Conservation (phyloP, 1,140 invertebrate species). For the Hyphantria cunea region DNA sequence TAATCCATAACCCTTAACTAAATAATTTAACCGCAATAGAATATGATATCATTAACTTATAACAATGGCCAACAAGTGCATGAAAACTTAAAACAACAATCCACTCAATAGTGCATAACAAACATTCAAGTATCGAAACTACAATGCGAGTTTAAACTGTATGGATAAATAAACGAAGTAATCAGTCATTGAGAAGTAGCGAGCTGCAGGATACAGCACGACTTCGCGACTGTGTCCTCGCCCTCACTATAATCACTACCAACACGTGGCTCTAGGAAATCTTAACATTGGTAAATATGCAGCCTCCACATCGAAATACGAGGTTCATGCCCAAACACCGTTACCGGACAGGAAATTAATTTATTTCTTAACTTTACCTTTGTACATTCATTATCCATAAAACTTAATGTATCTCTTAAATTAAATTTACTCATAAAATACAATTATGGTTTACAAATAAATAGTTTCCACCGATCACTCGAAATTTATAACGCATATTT, state of each 20-base stretch:
- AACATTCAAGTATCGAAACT: conserved; percentile 52
- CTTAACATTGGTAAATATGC: conserved; percentile 19
- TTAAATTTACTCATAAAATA: conserved; percentile 30
- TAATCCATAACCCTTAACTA: conserved; percentile 72
- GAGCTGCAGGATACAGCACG: no score
- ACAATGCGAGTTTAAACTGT: conserved; percentile 22
- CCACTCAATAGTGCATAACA: conserved; percentile 70
- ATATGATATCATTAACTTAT: conserved; percentile 49
- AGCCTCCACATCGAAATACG: conserved; percentile 22
- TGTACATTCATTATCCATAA: conserved; percentile 44
- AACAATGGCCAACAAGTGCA: conserved; percentile 73
- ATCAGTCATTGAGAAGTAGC: conserved; percentile 21
- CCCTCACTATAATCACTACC: conserved; percentile 8
- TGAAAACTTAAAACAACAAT: conserved; percentile 64
- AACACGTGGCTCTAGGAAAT: conserved; percentile 15
- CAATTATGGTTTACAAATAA: conserved; percentile 48
- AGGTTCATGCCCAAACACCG: conserved; percentile 10
- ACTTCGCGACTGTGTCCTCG: background rate
- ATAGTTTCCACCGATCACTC: conserved; percentile 51
- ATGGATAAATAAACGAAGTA: conserved; percentile 28
- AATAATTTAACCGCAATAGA: conserved; percentile 64
- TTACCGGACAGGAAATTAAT: conserved; percentile 24
- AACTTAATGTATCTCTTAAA: conserved; percentile 24
- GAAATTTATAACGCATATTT: conserved; percentile 34
- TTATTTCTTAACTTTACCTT: conserved; percentile 33